Evolutionary conservation across 2,113 vertebrate species (phyloP), one percentile per base, ranked within the genome.

Genomic region (Lutjanus erythropterus): DNA sequence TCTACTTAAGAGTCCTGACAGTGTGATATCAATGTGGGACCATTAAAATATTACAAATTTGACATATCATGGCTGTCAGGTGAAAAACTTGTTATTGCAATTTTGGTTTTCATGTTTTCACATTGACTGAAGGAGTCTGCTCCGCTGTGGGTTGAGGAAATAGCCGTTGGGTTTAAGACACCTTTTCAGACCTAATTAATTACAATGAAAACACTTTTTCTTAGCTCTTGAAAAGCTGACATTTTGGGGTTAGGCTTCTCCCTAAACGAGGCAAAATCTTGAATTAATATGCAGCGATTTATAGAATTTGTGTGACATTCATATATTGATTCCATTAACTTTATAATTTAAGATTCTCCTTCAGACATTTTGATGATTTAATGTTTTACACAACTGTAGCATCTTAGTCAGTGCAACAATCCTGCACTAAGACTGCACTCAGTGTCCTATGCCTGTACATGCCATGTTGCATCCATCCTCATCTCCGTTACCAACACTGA

Each of bases 131-230:
- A 39, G 18, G 25, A 75, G 3, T 1, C 31, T 12, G 77, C 56
- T 71, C 14, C 55, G 56, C 16, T 39, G 52, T 42, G 47, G 49
- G 60, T 58, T 61, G 18, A 60, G 70, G 29, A 75, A 81, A 83
- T 76, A 76, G 67, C 66, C 16, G 1, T n/a, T 31, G 61, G 67
- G 52, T 75, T 70, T 35, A n/a, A 78, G 47, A 84, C 70, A 76
- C 64, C 59, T 83, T 82, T 88, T 78, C 59, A 82, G 80, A 82
- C 25, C 47, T 23, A 77, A 77, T 86, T 88, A 84, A 76, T 67
- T 62, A 23, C 56, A 72, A 66, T 61, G n/a, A 58, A 71, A 62
- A 49, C 5, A 12, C 42, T 44, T 37, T n/a, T n/a, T n/a, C n/a
- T n/a, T 3, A n/a, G 35, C 74, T 65, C 11, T 11, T 21, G n/a